Percentiles rank a stretch among this genome's conserved stretches.
phyloP scores from a whole-genome alignment of 2,888 invertebrate species.

The Heliconius hortense region DNA sequence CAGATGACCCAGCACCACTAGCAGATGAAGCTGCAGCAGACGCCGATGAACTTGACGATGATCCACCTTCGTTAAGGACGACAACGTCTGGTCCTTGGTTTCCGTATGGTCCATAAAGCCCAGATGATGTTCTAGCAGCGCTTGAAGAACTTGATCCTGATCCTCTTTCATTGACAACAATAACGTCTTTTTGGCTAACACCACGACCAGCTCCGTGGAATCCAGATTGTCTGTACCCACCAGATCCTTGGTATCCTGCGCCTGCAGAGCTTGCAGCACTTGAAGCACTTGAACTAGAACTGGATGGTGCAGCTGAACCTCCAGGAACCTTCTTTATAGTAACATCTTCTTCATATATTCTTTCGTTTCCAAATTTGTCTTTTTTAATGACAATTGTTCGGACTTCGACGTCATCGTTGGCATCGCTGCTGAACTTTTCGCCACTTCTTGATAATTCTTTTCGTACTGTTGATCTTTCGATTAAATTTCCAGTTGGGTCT shows the following conservation, averaged over 20 bases:
- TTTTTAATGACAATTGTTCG: constrained; percentile 51
- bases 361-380: constrained; percentile 56
- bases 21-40: background rate
- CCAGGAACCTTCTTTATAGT: constrained; percentile 48
- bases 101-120: constrained; percentile 8
- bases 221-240: background rate
- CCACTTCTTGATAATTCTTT: constrained; percentile 49
- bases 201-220: background rate
- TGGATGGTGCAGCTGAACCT: background rate
- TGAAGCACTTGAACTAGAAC: constrained; percentile 4
- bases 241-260: background rate
- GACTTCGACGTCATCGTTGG: constrained; percentile 49
- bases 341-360: constrained; percentile 59
- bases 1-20: background rate
- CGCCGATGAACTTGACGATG: background rate
- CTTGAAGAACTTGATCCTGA: background rate
- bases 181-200: background rate
- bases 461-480: constrained; percentile 47
- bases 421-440: constrained; percentile 37
- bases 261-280: constrained; percentile 21
- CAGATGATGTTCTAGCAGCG: constrained; percentile 12
- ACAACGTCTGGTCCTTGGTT: constrained; percentile 29
- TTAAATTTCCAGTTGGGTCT: constrained; percentile 48
- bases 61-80: constrained; percentile 36
- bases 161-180: background rate